Evolutionary conservation across 1,140 invertebrate genomes (phyloP).

Genomic region (Rhagoletis zephyria): DNA sequence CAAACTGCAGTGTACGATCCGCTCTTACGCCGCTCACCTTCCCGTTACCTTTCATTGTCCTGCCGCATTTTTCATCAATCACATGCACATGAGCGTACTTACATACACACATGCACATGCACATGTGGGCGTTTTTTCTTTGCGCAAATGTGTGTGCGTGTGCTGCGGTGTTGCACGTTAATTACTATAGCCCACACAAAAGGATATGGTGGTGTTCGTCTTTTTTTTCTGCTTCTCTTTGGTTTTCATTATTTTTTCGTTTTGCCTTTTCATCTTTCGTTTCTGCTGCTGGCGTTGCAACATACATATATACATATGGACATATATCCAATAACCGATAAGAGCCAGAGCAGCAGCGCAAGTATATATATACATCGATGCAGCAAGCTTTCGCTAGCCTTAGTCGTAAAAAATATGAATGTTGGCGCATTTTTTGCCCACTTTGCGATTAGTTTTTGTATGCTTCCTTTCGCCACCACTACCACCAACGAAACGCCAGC

Average conservation of each 20-base stretch:
- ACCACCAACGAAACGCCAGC: too few species aligned
- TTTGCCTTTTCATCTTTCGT: background rate
- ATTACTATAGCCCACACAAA: constrained; percentile 55
- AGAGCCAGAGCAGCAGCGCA: background rate
- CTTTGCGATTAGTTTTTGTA: background rate
- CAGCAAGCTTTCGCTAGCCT: background rate
- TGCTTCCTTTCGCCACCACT: background rate
- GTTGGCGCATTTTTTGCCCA: background rate
- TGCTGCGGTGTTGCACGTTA: constrained; percentile 53
- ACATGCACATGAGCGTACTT: constrained; percentile 3
- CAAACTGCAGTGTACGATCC: background rate
- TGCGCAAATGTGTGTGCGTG: background rate
- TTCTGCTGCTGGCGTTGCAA: background rate
- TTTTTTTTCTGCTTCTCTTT: background rate
- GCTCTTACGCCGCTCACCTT: background rate
- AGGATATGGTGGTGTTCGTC: constrained; percentile 10
- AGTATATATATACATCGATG: background rate
- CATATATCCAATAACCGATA: constrained; percentile 38
- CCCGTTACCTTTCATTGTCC: background rate
- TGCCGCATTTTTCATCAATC: constrained; percentile 32
- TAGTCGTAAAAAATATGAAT: constrained; percentile 4
- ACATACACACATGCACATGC: background rate
- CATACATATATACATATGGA: background rate
- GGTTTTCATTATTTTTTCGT: background rate
- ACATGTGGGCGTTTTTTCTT: background rate